These are phyloP conservation scores for Apostichopus japonicus DNA, from an alignment of 35 echinoderm and acorn worm species.

Conservation along the genomic window DNA sequence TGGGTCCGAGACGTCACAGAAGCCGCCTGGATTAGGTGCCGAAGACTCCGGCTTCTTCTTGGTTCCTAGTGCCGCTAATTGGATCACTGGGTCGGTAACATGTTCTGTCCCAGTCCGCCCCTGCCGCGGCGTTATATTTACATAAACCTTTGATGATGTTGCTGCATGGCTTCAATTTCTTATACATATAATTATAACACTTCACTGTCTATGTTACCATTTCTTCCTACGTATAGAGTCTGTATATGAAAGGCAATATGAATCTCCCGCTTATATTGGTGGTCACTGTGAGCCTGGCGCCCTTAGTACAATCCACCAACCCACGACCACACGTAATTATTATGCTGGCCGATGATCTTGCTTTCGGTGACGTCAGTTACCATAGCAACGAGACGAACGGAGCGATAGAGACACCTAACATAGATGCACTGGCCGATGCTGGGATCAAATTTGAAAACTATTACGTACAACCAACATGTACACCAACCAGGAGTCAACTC, in stretches of 20 bases:
- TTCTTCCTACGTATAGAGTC: too few relatives aligned
- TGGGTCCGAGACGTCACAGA: too few relatives aligned
- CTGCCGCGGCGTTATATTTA: too few relatives aligned
- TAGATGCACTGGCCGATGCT: slow-evolving; percentile 62
- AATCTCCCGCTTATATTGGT: not conserved
- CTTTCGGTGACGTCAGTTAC: slow-evolving; percentile 71
- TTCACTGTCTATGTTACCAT: too few relatives aligned
- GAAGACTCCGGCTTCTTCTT: too few relatives aligned
- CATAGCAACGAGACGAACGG: slow-evolving; percentile 19
- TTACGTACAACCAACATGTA: slow-evolving; percentile 81
- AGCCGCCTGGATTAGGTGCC: too few relatives aligned
- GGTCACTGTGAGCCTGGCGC: not conserved
- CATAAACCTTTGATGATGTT: too few relatives aligned
- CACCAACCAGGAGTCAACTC: slow-evolving; percentile 64
- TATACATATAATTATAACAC: too few relatives aligned
- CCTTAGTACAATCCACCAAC: not conserved
- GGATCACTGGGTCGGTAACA: too few relatives aligned
- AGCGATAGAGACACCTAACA: slow-evolving; percentile 66
- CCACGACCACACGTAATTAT: slow-evolving; percentile 66
- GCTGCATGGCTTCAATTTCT: too few relatives aligned
- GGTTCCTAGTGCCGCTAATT: too few relatives aligned
- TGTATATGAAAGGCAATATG: not conserved
- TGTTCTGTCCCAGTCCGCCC: too few relatives aligned
- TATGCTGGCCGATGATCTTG: slow-evolving; percentile 74
- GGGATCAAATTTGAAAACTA: slow-evolving; percentile 78